These are phyloP conservation scores for Chionoecetes opilio DNA, from an alignment of 1,140 invertebrate genomes.

Conservation along the genomic window DNA sequence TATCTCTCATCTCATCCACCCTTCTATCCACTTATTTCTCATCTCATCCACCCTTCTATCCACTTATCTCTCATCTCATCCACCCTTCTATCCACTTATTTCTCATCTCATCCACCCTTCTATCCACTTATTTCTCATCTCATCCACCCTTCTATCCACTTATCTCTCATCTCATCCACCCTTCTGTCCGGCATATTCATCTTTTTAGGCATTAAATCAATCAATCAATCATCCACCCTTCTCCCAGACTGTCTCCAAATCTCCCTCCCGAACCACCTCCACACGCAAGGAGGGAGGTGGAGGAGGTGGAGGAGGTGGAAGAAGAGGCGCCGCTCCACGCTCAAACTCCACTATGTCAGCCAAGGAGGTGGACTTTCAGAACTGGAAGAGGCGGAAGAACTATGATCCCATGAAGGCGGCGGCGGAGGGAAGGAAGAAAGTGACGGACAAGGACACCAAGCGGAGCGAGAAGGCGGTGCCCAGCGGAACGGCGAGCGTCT, in stretches of 20 bases:
- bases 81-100: not conserved
- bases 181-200: not conserved
- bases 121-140: no score
- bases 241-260: slow-evolving; percentile 76
- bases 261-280: slow-evolving; percentile 63
- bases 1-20: no score
- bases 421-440: slow-evolving; percentile 89
- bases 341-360: slow-evolving; percentile 88
- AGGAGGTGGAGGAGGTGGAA: not conserved
- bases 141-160: no score
- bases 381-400: slow-evolving; percentile 95
- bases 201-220: not conserved
- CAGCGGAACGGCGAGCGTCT: slow-evolving; percentile 21
- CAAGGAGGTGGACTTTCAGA: slow-evolving; percentile 93
- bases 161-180: not conserved
- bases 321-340: slow-evolving; percentile 81
- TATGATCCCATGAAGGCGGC: slow-evolving; percentile 95
- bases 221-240: not conserved
- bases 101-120: no score
- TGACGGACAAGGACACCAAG: slow-evolving; percentile 57
- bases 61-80: not conserved
- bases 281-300: slow-evolving; percentile 59
- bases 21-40: no score
- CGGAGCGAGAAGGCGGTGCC: slow-evolving; percentile 40
- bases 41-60: no score